Base-by-base conservation (phyloP, 2,797 vertebrate genomes). In the Cuniculus paca region DNA sequence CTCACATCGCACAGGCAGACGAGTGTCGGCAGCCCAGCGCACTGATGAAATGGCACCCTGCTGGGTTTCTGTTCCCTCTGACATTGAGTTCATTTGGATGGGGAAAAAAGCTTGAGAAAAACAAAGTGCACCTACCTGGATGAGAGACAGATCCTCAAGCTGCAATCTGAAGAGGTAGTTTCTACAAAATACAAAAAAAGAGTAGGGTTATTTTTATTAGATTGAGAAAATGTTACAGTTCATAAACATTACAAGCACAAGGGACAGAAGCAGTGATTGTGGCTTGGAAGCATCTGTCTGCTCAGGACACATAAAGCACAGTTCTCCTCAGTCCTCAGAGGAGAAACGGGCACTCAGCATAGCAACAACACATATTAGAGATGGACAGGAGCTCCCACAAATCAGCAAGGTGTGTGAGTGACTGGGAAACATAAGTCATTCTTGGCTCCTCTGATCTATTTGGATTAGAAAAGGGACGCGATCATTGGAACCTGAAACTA, bases 121-220 rank as follows among this genome's bases (percentile, higher is more conserved):
- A 97, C 75, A 96, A 90, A 86, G 20, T 90, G 97, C 97, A 98
- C 99, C 97, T 98, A 99, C 99, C 99, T 99, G 99, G 98, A 99
- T 99, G 95, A 99, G 98, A 97, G 99, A 99, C 97, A 99, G 99
- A 98, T 99, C 99, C 95, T 99, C 99, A 92, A 99, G 99, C 97
- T 98, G 99, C 91, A 99, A 98, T 97, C 99, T 99, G 99, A 99
- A 99, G 99, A 99, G 99, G 98, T 99, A 99, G 98, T 99, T 99
- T 99, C 99, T 99, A 98, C 48, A 98, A 98, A 97, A 97, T 45
- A 95, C 6, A 98, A 91, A 96, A 91, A 94, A n/a, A 94, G 24
- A 95, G 0, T 9, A 82, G 4, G 58, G 81, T 97, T 80, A 95
- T 61, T 85, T 91, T 87, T 48, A 94, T 61, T 19, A 17, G n/a